Evolutionary conservation across 2,888 invertebrate species (phyloP), one percentile per base, ranked within the genome.

Genomic region (Polylopha cassiicola): DNA sequence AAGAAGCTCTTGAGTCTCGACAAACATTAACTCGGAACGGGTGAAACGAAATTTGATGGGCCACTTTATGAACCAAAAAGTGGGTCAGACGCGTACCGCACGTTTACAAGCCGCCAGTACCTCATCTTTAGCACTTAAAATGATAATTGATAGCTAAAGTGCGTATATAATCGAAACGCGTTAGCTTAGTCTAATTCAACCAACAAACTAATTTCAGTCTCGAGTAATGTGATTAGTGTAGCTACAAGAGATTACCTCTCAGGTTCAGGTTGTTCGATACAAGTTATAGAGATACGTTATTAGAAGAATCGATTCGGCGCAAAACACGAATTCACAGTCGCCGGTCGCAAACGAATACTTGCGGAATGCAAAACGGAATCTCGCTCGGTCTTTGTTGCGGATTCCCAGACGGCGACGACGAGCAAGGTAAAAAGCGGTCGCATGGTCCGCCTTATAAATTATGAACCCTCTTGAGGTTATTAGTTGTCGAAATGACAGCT

Each of bases 341-440:
- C 53, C 55, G 62, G 63, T 59, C 69, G 62, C 69, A 64, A 67
- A 65, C 70, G 70, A 68, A 72, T 65, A 68, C 73, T 50, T 51
- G 59, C 54, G 77, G 82, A 81, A 85, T 81, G 80, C 80, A 76
- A 78, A 78, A 69, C 73, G 80, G 81, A 79, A 81, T 82, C 72
- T 72, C 65, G 72, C 60, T 58, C 58, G 66, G 61, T 73, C 84
- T 81, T 81, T 78, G 82, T 77, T 72, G 70, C 70, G 65, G 84
- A 85, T 85, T 84, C 85, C 77, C 85, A 85, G 85, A 85, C 85
- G 72, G 68, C 73, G 73, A 64, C 68, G 65, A 60, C 61, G 58
- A 53, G 28, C 43, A 59, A 64, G 58, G 76, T 72, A 85, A 85
- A 85, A 85, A 84, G 80, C 75, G 71, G 75, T 72, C 76, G 70